A percentile compares a stretch with the other conserved stretches of the same genome.
Conservation (phyloP, 2,113 vertebrate species). For the Sigmodon hispidus region DNA sequence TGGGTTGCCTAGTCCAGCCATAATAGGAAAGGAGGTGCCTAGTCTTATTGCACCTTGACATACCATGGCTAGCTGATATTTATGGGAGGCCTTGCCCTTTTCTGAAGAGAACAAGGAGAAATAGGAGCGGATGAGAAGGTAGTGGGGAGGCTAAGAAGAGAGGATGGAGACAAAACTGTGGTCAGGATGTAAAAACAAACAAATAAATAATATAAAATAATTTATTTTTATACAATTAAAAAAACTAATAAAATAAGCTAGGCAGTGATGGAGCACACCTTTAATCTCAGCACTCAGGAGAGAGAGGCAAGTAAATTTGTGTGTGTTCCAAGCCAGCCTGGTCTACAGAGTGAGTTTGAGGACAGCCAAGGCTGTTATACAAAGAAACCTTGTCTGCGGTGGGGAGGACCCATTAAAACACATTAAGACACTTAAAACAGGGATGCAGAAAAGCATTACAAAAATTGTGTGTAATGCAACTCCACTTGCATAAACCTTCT, state of each 20-base stretch:
- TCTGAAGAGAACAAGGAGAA: neutral
- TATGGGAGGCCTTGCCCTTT: neutral
- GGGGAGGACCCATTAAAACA: neutral
- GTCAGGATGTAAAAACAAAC: neutral
- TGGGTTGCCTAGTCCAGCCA: neutral
- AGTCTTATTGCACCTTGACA: neutral
- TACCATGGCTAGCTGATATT: neutral
- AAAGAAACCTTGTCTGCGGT: no score
- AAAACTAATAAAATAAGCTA: no score
- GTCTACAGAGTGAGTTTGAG: no score
- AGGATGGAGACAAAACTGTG: neutral
- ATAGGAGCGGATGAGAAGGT: neutral
- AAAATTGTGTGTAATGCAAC: neutral
- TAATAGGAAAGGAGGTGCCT: neutral
- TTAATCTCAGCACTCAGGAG: no score
- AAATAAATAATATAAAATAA: neutral
- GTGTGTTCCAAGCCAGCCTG: no score
- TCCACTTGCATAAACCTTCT: neutral
- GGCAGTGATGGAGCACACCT: no score
- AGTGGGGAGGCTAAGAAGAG: neutral
- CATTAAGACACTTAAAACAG: neutral
- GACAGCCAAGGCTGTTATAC: no score
- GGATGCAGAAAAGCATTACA: neutral
- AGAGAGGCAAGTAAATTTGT: no score
- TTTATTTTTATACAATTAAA: neutral